Conservation (phyloP, 1,140 invertebrate genomes). For the Ephestia elutella region DNA sequence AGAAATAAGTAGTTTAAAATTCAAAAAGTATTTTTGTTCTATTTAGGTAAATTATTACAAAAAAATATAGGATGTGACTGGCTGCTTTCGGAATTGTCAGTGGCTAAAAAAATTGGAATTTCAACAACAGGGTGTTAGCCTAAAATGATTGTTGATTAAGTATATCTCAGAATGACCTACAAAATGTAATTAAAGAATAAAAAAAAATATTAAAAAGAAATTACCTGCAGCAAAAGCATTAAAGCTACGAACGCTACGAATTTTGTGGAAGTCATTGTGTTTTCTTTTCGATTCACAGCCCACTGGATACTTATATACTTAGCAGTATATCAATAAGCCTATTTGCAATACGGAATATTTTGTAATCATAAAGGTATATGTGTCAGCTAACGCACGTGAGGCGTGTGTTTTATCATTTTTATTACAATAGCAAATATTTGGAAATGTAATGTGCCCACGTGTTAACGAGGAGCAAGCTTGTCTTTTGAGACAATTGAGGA, state of each 20-base stretch:
- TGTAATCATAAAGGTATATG: constrained; percentile 30
- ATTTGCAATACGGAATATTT: constrained; percentile 23
- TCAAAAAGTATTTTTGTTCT: not conserved
- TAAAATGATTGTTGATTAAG: too few relatives aligned
- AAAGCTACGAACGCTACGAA: constrained; percentile 30
- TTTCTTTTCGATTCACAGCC: constrained; percentile 17
- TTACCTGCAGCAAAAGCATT: constrained; percentile 38
- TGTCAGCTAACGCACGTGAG: constrained; percentile 35
- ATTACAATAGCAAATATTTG: constrained; percentile 2
- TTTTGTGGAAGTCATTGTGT: constrained; percentile 39
- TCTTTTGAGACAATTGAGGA: too few relatives aligned
- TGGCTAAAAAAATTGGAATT: too few relatives aligned
- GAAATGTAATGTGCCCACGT: constrained; percentile 3
- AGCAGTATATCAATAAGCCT: constrained; percentile 7
- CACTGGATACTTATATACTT: constrained; percentile 27
- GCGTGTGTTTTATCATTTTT: constrained; percentile 3
- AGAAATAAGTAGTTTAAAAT: not conserved
- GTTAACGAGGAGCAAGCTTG: too few relatives aligned
- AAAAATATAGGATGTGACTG: too few relatives aligned
- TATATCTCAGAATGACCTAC: not conserved
- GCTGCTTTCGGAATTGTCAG: too few relatives aligned
- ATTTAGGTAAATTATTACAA: not conserved
- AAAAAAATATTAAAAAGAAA: constrained; percentile 8
- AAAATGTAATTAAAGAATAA: not conserved
- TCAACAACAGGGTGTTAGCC: too few relatives aligned